Evolutionary conservation across 1,140 invertebrate genomes (phyloP).

Genomic region (Drosophila pallidifrons): DNA sequence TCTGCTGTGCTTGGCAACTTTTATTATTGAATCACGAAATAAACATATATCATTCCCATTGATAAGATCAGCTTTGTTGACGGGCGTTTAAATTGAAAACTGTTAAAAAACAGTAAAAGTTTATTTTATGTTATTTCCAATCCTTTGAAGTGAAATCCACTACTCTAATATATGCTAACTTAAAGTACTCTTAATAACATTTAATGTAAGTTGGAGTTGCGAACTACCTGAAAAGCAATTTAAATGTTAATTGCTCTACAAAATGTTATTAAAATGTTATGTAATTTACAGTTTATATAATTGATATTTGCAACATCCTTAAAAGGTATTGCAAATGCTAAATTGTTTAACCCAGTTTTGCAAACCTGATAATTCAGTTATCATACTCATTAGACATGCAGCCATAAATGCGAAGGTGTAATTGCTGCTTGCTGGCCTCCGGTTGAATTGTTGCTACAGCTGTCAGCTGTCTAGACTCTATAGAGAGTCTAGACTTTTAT

Average conservation of each 20-base stretch:
- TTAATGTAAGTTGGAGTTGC: no score
- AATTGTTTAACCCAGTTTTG: neutral
- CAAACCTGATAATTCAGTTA: conserved; percentile 1
- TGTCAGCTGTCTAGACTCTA: conserved; percentile 59
- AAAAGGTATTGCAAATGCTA: neutral
- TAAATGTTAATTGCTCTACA: no score
- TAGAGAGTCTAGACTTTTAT: neutral
- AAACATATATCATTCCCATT: conserved; percentile 25
- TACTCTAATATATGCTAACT: no score
- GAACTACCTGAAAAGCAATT: no score
- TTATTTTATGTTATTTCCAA: no score
- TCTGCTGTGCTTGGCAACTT: conserved; percentile 26
- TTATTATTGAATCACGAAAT: conserved; percentile 13
- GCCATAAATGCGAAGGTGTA: conserved; percentile 8
- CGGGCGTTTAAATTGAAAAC: neutral
- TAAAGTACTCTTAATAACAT: neutral
- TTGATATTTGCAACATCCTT: neutral
- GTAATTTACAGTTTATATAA: no score
- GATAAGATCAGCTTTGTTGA: conserved; percentile 20
- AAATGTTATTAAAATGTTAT: no score
- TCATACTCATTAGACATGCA: conserved; percentile 4
- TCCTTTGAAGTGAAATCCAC: no score
- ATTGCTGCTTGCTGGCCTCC: conserved; percentile 16
- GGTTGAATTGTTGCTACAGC: conserved; percentile 47
- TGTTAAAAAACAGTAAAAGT: neutral